These are phyloP conservation scores for Sebastes kiyomatsui DNA, from an alignment of 2,797 vertebrate species.

Conservation along the genomic window DNA sequence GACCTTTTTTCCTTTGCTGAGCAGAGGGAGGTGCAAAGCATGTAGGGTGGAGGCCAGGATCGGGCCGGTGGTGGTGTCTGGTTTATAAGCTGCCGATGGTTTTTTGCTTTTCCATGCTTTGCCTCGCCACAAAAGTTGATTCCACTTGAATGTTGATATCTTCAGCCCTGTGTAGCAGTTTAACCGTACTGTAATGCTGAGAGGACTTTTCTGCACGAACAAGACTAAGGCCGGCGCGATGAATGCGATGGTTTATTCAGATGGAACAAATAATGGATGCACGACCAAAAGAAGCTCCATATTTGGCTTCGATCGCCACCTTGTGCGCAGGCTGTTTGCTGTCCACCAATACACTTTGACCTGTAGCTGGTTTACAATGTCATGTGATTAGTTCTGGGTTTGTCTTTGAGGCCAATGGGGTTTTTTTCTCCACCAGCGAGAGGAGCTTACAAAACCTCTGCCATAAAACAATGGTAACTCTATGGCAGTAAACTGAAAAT, in stretches of 20 bases:
- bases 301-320: background rate
- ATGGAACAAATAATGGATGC: slow-evolving; percentile 7
- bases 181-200: slow-evolving; percentile 39
- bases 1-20: slow-evolving; percentile 44
- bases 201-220: slow-evolving; percentile 56
- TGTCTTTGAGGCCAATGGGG: background rate
- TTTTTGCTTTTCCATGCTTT: slow-evolving; percentile 36
- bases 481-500: background rate
- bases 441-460: background rate
- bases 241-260: background rate
- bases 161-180: slow-evolving; percentile 45
- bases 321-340: background rate
- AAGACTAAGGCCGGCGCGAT: background rate
- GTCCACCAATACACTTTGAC: background rate
- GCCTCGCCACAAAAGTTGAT: background rate
- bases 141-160: slow-evolving; percentile 31
- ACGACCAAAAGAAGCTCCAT: background rate
- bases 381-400: slow-evolving; percentile 7
- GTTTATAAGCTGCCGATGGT: background rate
- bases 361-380: background rate
- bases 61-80: background rate
- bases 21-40: slow-evolving; percentile 38
- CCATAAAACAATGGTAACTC: background rate
- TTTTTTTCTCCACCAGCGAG: background rate
- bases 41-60: background rate